Evolutionary conservation across 1,140 invertebrate genomes (phyloP).

Genomic region (Drosophila serrata): DNA sequence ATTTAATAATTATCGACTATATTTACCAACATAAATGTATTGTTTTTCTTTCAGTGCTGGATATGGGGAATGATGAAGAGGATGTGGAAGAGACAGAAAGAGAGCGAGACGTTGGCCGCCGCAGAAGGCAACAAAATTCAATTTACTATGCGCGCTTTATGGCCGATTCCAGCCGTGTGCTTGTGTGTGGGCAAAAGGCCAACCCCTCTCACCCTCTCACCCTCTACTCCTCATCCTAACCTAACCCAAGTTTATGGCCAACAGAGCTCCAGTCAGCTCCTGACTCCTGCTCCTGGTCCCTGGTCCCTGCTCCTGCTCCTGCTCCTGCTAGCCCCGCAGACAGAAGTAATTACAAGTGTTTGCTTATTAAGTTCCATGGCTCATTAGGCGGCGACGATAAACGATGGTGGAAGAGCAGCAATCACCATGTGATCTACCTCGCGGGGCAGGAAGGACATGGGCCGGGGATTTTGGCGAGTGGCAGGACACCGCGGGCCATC

Average conservation of each 20-base stretch:
- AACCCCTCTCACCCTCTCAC: neutral
- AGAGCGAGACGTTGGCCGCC: conserved; percentile 38
- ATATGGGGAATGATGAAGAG: neutral
- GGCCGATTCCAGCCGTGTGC: conserved; percentile 60
- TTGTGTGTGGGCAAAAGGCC: conserved; percentile 16
- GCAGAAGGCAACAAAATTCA: conserved; percentile 82
- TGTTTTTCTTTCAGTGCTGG: conserved; percentile 13
- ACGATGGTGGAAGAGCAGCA: conserved; percentile 65
- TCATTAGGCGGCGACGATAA: conserved; percentile 78
- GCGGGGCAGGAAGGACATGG: neutral
- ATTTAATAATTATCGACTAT: no score
- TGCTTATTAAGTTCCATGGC: conserved; percentile 83
- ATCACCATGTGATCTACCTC: conserved; percentile 45
- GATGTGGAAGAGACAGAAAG: neutral
- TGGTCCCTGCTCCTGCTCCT: neutral
- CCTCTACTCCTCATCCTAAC: neutral
- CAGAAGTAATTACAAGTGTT: conserved; percentile 81
- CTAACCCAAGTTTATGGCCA: conserved; percentile 13
- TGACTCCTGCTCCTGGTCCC: neutral
- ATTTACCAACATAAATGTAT: no score
- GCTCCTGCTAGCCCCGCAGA: conserved; percentile 11
- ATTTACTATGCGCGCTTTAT: conserved; percentile 83
- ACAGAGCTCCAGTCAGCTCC: neutral
- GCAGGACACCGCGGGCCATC: conserved; percentile 44
- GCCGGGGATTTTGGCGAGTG: conserved; percentile 2